Evolutionary conservation across 2,888 invertebrate genomes (phyloP).

Genomic region (Aproaerema taeniolella): DNA sequence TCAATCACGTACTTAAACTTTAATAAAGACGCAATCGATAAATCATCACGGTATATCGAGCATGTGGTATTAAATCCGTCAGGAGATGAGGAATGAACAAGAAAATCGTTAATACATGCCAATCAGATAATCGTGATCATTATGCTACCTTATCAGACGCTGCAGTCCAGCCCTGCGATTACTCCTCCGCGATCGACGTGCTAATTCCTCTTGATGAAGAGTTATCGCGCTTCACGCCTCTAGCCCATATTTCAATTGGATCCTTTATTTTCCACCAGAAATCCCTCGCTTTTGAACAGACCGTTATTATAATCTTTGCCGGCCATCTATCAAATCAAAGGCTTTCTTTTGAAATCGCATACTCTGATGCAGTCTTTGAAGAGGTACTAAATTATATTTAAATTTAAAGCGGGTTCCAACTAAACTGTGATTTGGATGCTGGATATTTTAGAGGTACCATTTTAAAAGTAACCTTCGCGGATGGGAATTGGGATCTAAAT

Average conservation of each 20-base stretch:
- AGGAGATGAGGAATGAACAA: conserved; percentile 28
- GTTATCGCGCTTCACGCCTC: conserved; percentile 28
- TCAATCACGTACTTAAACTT: conserved; percentile 29
- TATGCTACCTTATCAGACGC: conserved; percentile 20
- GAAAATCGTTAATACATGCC: conserved; percentile 18
- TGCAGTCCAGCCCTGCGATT: conserved; percentile 21
- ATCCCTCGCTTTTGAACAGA: conserved; percentile 28
- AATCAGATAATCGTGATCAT: conserved; percentile 29
- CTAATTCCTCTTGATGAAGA: conserved; percentile 31
- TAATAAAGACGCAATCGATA: conserved; percentile 42
- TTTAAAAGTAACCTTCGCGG: conserved; percentile 31
- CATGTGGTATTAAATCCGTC: conserved; percentile 28
- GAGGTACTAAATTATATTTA: conserved; percentile 33
- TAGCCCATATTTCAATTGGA: conserved; percentile 22
- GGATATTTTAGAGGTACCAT: conserved; percentile 19
- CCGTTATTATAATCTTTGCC: conserved; percentile 34
- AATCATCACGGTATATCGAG: conserved; percentile 31
- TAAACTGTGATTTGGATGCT: too few species aligned
- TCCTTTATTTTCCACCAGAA: conserved; percentile 32
- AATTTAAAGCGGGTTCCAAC: conserved; percentile 28
- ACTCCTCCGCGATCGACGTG: conserved; percentile 20
- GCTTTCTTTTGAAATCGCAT: conserved; percentile 33
- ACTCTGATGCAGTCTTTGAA: conserved; percentile 20
- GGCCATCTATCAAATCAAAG: conserved; percentile 31
- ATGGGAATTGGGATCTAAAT: conserved; percentile 41